Base-by-base conservation (phyloP, 2,888 invertebrate species). In the Drosophila ochracea region DNA sequence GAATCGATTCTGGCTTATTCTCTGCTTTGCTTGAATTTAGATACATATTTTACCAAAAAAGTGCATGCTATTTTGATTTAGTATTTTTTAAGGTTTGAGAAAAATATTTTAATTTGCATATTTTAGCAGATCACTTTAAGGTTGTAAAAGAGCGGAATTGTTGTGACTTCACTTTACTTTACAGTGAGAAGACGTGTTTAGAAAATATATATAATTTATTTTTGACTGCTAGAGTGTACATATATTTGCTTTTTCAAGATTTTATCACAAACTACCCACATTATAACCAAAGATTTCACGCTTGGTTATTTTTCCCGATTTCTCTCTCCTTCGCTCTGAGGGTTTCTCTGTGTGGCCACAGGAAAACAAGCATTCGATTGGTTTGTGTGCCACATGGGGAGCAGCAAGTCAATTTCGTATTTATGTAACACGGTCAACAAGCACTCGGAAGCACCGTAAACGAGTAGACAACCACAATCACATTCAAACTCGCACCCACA, bases 351-450 rank as follows among this genome's bases (percentile, higher is more conserved):
- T n/a, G 31, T 35, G 70, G 54, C 65, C 61, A 54, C 58, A 73
- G 58, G 67, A 72, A 72, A 68, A 62, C 65, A 59, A 61, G 31
- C 58, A 73, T 84, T 84, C 85, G 84, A 88, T 88, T 72, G 83
- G 88, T 75, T 73, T 72, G 66, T 63, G 58, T 52, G 70, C 65
- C 72, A 68, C 64, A 76, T 71, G 73, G 69, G 72, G 49, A 71
- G 82, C 78, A 78, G 59, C 84, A 89, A 85, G 89, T 84, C 89
- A 85, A 85, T 85, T 86, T 80, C 61, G 84, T 84, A 84, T 85
- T 85, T 85, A 85, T 89, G 89, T 78, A 82, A 69, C 85, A 83
- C 80, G 86, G 86, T 83, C 84, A 75, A 75, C 84, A 75, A 80
- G 66, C 82, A 78, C 69, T 85, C 82, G 80, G 61, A 78, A 73